Evolutionary conservation across 2,113 vertebrate species (phyloP).

Genomic region (Lipophrys pholis): DNA sequence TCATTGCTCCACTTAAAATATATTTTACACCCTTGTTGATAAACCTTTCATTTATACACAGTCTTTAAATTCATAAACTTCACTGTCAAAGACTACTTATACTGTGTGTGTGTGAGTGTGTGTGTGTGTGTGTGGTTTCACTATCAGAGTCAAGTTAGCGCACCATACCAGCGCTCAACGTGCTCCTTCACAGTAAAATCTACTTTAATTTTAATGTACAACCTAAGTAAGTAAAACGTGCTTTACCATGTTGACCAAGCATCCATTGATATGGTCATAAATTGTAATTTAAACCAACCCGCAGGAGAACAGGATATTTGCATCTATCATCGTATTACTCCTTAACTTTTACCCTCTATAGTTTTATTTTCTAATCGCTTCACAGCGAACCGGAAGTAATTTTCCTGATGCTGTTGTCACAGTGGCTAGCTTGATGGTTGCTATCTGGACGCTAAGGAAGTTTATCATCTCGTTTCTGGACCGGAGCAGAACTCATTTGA

Average conservation of each 20-base stretch:
- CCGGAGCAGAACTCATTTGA: conserved; percentile 21
- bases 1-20: no score
- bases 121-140: no score
- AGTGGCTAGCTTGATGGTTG: conserved; percentile 52
- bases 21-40: no score
- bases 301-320: no score
- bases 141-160: background rate
- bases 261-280: background rate
- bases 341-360: no score
- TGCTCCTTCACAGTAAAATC: conserved; percentile 54
- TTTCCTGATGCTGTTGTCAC: conserved; percentile 18
- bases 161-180: background rate
- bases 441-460: conserved; percentile 52
- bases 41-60: no score
- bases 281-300: background rate
- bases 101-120: no score
- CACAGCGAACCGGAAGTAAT: conserved; percentile 52
- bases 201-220: background rate
- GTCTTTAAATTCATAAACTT: no score
- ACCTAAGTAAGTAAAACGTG: background rate
- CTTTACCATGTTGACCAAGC: no score
- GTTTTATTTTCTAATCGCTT: no score
- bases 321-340: no score
- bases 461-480: conserved; percentile 56
- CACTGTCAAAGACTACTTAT: no score